Conservation (phyloP, 2,113 vertebrate species). For the Acanthochromis polyacanthus region DNA sequence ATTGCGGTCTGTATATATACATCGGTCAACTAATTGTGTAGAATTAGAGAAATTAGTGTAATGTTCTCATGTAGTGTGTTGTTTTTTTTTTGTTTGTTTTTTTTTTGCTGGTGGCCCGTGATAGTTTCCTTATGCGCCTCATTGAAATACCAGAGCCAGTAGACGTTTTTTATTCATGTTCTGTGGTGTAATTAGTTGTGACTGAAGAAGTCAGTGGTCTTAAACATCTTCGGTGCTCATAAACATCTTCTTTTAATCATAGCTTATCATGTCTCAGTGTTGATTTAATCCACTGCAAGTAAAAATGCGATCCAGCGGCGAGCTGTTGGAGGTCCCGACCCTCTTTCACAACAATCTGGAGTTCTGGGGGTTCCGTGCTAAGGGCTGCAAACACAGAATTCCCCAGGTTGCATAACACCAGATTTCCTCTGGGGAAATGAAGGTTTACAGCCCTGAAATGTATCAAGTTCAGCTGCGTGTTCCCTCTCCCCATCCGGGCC, state of each 20-base stretch:
- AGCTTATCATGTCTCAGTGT: conserved; percentile 9
- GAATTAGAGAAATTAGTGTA: background rate
- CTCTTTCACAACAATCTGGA: conserved; percentile 41
- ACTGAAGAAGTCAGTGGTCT: background rate
- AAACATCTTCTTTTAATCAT: conserved; percentile 22
- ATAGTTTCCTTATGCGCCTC: background rate
- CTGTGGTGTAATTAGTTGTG: background rate
- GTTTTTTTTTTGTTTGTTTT: too few species aligned
- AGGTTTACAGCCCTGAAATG: conserved; percentile 68
- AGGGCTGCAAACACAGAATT: conserved; percentile 70
- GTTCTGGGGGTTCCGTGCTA: conserved; percentile 62
- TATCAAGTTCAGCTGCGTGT: conserved; percentile 70
- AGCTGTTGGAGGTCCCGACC: conserved; percentile 43
- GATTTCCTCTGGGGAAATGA: conserved; percentile 62
- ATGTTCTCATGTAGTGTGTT: background rate
- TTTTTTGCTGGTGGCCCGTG: background rate
- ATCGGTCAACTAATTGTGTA: background rate
- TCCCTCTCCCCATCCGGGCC: conserved; percentile 27
- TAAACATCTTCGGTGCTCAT: background rate
- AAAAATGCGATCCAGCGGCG: conserved; percentile 18
- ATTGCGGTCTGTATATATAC: background rate
- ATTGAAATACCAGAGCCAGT: background rate
- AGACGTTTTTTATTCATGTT: background rate
- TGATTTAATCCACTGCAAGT: conserved; percentile 23
- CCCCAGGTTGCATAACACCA: conserved; percentile 70